phyloP scores from a whole-genome alignment of 2,113 vertebrate species.

The Malaclemys terrapin region DNA sequence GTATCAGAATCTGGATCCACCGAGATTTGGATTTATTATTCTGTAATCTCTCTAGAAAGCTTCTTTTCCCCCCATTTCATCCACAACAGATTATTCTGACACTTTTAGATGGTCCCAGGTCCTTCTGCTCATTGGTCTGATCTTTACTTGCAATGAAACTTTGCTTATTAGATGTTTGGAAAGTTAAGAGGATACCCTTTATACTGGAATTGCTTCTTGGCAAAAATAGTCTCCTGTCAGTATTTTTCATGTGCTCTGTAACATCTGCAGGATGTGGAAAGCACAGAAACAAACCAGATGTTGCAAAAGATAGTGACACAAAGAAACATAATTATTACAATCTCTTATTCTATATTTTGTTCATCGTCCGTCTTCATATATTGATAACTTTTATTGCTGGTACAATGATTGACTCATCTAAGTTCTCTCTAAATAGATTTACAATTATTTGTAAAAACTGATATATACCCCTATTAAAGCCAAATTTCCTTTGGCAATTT shows the following conservation, averaged over 20 bases:
- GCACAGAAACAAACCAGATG: constrained; percentile 86
- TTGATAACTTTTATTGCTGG: constrained; percentile 75
- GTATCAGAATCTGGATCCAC: neutral
- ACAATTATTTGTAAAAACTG: constrained; percentile 76
- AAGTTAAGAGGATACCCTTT: constrained; percentile 79
- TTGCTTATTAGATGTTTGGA: constrained; percentile 78
- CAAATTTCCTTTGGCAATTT: constrained; percentile 85
- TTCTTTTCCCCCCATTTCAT: constrained; percentile 68
- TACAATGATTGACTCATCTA: constrained; percentile 60
- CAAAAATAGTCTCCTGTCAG: constrained; percentile 79
- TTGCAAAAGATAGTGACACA: constrained; percentile 82
- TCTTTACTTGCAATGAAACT: constrained; percentile 80
- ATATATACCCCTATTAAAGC: constrained; percentile 82
- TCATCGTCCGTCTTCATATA: constrained; percentile 71
- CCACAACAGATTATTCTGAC: constrained; percentile 79
- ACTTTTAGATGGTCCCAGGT: constrained; percentile 78
- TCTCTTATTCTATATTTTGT: constrained; percentile 62
- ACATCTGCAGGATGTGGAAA: constrained; percentile 85
- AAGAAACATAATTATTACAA: constrained; percentile 79
- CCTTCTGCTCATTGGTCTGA: constrained; percentile 80
- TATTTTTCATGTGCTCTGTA: constrained; percentile 78
- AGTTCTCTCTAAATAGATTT: constrained; percentile 78
- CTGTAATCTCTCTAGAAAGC: constrained; percentile 67
- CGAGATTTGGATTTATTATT: constrained; percentile 63
- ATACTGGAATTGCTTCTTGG: constrained; percentile 76